Conservation (phyloP, 2,113 vertebrate genomes). For the Seriola aureovittata region DNA sequence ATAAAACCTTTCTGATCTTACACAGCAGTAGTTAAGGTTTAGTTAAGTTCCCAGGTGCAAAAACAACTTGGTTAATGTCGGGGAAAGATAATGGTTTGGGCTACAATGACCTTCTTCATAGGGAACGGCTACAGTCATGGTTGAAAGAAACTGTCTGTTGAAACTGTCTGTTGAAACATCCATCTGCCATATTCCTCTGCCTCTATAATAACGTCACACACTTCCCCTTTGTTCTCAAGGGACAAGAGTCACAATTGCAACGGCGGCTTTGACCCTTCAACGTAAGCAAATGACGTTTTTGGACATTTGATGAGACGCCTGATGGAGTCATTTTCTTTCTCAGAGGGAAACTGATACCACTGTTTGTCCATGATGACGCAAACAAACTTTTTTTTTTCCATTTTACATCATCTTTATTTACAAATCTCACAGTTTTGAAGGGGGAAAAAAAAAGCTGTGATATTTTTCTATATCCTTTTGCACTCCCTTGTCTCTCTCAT, state of each 20-base stretch:
- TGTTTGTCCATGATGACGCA: constrained; percentile 9
- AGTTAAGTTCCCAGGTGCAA: not conserved
- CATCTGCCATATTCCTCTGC: not conserved
- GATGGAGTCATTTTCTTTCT: constrained; percentile 8
- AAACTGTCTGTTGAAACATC: not conserved
- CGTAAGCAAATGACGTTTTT: not conserved
- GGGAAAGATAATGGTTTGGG: not conserved
- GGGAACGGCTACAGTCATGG: not conserved
- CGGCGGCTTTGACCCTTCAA: not conserved
- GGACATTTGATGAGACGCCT: not conserved
- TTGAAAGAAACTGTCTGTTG: not conserved
- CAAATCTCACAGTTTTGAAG: not conserved
- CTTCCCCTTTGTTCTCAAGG: constrained; percentile 1
- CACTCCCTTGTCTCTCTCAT: constrained; percentile 47
- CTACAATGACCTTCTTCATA: not conserved
- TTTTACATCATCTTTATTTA: constrained; percentile 24
- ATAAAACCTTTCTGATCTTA: too few species aligned
- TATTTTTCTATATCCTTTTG: constrained; percentile 15
- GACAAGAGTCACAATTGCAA: not conserved
- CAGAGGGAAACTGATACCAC: not conserved
- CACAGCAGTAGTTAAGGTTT: too few species aligned
- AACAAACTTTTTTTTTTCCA: not conserved
- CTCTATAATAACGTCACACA: not conserved
- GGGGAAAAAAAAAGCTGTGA: too few species aligned
- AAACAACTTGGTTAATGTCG: not conserved